Evolutionary conservation across 2,797 vertebrate genomes (phyloP).

Genomic region (Coilia nasus): DNA sequence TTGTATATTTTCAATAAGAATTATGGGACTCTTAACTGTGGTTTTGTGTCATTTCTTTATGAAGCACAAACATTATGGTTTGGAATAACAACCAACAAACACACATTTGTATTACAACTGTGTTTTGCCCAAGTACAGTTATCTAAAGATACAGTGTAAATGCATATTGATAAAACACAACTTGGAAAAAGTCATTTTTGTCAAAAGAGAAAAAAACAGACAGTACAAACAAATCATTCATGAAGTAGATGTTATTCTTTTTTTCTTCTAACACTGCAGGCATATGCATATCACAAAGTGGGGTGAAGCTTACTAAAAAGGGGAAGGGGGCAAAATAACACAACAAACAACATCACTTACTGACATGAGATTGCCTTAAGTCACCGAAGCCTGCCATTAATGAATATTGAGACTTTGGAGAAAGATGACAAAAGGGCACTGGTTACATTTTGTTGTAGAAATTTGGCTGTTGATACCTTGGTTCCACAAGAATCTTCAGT

Average conservation of each 20-base stretch:
- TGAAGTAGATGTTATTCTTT: background rate
- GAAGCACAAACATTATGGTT: background rate
- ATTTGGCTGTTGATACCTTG: background rate
- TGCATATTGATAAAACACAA: background rate
- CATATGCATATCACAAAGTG: background rate
- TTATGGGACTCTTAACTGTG: too few relatives aligned
- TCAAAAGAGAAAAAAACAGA: background rate
- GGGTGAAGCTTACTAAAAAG: background rate
- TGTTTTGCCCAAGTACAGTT: conserved; percentile 25
- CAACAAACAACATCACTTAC: background rate
- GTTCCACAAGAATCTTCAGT: background rate
- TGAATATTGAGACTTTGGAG: background rate
- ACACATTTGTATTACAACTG: background rate
- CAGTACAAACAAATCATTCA: background rate
- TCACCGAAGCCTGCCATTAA: background rate
- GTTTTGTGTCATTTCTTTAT: background rate
- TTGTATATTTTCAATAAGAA: too few relatives aligned
- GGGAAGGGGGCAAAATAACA: background rate
- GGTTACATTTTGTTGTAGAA: background rate
- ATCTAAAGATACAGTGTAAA: conserved; percentile 12
- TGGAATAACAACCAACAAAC: too few relatives aligned
- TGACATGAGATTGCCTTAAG: background rate
- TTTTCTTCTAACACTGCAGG: background rate
- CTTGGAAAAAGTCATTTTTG: background rate
- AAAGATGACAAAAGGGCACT: background rate